Evolutionary conservation across 2,888 invertebrate species (phyloP), one percentile per base, ranked within the genome.

Genomic region (Nebria brevicollis): DNA sequence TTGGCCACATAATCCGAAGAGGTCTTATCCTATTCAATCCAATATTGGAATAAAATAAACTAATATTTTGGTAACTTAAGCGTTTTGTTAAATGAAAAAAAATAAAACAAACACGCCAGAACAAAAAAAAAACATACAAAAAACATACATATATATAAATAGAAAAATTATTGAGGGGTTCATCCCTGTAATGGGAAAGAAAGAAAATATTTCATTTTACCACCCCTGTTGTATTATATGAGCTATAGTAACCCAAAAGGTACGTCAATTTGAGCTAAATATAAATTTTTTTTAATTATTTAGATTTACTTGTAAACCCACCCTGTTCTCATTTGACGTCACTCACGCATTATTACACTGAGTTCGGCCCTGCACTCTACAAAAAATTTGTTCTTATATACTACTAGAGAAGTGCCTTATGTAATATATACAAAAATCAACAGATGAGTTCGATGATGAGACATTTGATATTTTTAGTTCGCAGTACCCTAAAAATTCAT

Each of bases 231-330:
- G 8, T 54, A 34, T 34, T 34, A 34, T 2, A 54, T 54, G 54
- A 54, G 54, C 54, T 54, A 54, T 11, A 34, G 7, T 66, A 26
- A 25, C 68, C 20, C 73, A 15, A 73, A 73, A 79, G 79, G 79
- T 79, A 79, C 79, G 70, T 72, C 72, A 77, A 72, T 74, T 78
- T 79, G 79, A 79, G 79, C 79, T 79, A 73, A 73, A 70, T 42
- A 42, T 41, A 73, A 73, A 54, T 54, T 54, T 54, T 54, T 54
- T 54, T 54, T 54, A 11, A 8, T 54, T 11, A 54, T 8, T 54
- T 54, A 11, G 2, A 54, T 54, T 54, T 54, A 54, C 8, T 11
- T 54, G 54, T 54, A 54, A 77, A 77, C 72, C 77, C 77, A 77
- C 77, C 77, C 77, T 77, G 77, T 77, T 34, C 65, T 65, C 75